These are phyloP conservation scores for Himalopsyche phryganea DNA, from an alignment of 1,140 invertebrate species.

Conservation along the genomic window DNA sequence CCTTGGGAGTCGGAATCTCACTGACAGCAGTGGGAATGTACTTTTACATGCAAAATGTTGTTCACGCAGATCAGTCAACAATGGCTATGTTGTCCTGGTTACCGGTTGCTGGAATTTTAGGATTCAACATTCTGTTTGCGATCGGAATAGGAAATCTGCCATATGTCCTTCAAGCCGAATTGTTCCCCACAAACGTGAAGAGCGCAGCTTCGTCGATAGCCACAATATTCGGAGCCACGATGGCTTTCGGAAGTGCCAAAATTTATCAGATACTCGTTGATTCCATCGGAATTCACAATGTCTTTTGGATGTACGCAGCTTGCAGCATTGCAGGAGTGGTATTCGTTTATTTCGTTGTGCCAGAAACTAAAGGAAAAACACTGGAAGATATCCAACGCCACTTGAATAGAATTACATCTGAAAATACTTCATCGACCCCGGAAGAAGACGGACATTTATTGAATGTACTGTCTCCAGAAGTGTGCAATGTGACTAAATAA, in stretches of 20 bases:
- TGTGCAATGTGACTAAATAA: too few relatives aligned
- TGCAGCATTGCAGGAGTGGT: slow-evolving; percentile 53
- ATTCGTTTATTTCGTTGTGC: slow-evolving; percentile 62
- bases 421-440: neutral
- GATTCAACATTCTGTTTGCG: slow-evolving; percentile 57
- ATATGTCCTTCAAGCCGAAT: slow-evolving; percentile 60
- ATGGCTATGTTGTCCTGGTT: slow-evolving; percentile 47
- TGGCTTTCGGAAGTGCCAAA: slow-evolving; percentile 55
- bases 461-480: too few relatives aligned
- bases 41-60: slow-evolving; percentile 47
- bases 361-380: slow-evolving; percentile 70
- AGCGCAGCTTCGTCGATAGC: slow-evolving; percentile 50
- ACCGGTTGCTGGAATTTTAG: slow-evolving; percentile 55
- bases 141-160: slow-evolving; percentile 58
- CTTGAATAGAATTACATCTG: slow-evolving; percentile 25
- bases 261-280: slow-evolving; percentile 56
- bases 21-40: slow-evolving; percentile 55
- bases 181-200: slow-evolving; percentile 62
- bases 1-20: slow-evolving; percentile 50
- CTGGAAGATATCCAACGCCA: slow-evolving; percentile 63
- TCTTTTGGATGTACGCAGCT: slow-evolving; percentile 56
- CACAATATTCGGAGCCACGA: slow-evolving; percentile 43
- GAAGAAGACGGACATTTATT: neutral
- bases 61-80: slow-evolving; percentile 37
- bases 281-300: slow-evolving; percentile 51